Conservation (phyloP, 2,888 invertebrate species). For the Ischnura elegans region DNA sequence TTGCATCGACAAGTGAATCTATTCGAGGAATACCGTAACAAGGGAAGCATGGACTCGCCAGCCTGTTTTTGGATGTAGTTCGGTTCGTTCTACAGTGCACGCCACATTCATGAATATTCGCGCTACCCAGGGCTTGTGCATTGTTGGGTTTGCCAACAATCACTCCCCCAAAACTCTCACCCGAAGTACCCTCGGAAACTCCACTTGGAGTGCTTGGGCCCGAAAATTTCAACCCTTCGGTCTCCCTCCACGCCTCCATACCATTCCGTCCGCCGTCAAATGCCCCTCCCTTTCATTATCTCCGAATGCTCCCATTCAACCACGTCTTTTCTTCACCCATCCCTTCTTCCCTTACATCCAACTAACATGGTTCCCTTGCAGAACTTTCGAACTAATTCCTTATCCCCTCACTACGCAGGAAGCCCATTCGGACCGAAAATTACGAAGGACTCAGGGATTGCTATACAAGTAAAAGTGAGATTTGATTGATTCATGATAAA, state of each 20-base stretch:
- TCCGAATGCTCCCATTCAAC: not conserved
- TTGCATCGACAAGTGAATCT: too few relatives aligned
- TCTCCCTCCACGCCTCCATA: not conserved
- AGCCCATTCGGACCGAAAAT: not conserved
- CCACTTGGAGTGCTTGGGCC: not conserved
- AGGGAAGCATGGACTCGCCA: not conserved
- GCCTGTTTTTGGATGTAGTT: constrained; percentile 28
- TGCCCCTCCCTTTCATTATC: not conserved
- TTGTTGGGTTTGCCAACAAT: constrained; percentile 50
- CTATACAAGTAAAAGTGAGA: not conserved
- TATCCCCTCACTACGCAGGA: not conserved
- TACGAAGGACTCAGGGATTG: not conserved
- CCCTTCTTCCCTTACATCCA: not conserved
- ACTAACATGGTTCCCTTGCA: too few relatives aligned
- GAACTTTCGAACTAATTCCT: not conserved
- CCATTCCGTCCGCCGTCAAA: not conserved
- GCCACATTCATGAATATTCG: constrained; percentile 64
- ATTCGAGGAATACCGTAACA: too few relatives aligned
- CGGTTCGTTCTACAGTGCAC: not conserved
- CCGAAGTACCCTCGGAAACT: not conserved
- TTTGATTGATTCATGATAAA: not conserved
- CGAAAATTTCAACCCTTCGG: not conserved
- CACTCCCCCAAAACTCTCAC: not conserved
- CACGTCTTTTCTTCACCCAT: not conserved
- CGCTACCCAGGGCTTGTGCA: constrained; percentile 8